phyloP scores from a whole-genome alignment of 2,888 invertebrate genomes.

The Ditula angustiorana region DNA sequence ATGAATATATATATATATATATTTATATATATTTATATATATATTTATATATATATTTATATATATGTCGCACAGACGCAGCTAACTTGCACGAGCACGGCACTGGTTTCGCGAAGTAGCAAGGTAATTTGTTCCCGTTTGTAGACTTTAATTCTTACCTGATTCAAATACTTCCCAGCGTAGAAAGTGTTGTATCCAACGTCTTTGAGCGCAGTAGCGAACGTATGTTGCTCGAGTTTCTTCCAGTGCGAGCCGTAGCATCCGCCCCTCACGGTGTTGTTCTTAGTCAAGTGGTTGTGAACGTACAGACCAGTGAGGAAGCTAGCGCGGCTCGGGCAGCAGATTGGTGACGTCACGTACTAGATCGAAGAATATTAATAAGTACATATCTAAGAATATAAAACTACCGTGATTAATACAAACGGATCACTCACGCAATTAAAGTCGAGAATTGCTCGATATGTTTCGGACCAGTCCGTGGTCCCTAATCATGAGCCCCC shows the following conservation, averaged over 20 bases:
- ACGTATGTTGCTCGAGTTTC: constrained; percentile 86
- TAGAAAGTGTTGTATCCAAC: constrained; percentile 93
- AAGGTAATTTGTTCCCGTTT: too few relatives aligned
- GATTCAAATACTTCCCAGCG: constrained; percentile 97
- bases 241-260: constrained; percentile 90
- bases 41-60: too few relatives aligned
- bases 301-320: constrained; percentile 93
- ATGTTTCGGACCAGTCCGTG: too few relatives aligned
- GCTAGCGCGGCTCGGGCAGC: constrained; percentile 96
- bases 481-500: too few relatives aligned
- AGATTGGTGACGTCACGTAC: constrained; percentile 94
- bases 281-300: constrained; percentile 92
- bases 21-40: too few relatives aligned
- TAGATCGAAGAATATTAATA: constrained; percentile 56
- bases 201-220: constrained; percentile 88
- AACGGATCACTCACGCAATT: too few relatives aligned
- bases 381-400: background rate
- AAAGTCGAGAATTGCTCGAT: too few relatives aligned
- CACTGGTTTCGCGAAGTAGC: too few relatives aligned
- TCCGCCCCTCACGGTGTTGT: constrained; percentile 92
- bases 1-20: too few relatives aligned
- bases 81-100: too few relatives aligned
- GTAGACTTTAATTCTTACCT: constrained; percentile 84
- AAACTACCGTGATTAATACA: too few relatives aligned
- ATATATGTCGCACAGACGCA: too few relatives aligned